Percentiles rank a stretch among this genome's conserved stretches.
Evolutionary conservation across 2,113 vertebrate genomes (phyloP).

Genomic region (Sula dactylatra): DNA sequence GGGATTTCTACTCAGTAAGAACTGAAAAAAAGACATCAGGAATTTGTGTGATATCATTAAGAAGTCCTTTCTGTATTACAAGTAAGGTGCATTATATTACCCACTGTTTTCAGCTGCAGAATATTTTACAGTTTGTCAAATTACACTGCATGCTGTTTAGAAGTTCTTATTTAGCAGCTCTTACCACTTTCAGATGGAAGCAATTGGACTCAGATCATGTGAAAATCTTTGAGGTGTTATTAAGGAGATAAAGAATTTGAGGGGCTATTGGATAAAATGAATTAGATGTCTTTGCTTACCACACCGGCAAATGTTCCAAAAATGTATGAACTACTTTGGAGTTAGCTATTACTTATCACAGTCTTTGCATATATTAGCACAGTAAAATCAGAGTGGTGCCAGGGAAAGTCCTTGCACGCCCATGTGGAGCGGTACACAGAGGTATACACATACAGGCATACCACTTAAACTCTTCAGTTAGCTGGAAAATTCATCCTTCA

Average conservation of each 20-base stretch:
- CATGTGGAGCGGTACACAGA: background rate
- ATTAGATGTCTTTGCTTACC: background rate
- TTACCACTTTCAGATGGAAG: background rate
- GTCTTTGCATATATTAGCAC: background rate
- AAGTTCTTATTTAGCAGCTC: background rate
- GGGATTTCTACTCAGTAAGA: background rate
- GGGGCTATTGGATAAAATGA: background rate
- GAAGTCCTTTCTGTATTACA: background rate
- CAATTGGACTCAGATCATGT: background rate
- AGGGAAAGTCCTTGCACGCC: background rate
- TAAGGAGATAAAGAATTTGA: background rate
- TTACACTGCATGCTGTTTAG: background rate
- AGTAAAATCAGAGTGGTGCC: background rate
- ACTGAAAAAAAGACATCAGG: background rate
- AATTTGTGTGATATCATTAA: background rate
- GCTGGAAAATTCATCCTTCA: constrained; percentile 46
- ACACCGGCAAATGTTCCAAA: background rate
- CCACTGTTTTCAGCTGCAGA: background rate
- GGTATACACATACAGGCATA: background rate
- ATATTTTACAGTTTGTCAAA: background rate
- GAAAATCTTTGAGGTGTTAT: background rate
- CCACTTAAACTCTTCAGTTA: background rate
- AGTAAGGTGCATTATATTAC: background rate
- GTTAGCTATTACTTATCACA: background rate
- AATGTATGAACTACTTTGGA: background rate